phyloP scores from a whole-genome alignment of 2,113 vertebrate genomes.

The Dunckerocampus dactyliophorus region DNA sequence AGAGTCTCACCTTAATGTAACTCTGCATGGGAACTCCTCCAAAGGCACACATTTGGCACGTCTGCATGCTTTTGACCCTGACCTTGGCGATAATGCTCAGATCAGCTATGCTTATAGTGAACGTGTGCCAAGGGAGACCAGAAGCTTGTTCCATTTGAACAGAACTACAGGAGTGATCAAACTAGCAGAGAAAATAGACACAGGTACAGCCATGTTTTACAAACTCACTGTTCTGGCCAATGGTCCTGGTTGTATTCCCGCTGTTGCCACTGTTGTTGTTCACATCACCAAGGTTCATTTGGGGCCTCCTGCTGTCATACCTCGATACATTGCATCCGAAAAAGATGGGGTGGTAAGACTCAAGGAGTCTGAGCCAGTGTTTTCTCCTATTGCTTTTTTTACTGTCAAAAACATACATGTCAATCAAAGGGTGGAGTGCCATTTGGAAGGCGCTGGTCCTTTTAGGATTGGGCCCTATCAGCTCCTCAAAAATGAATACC shows the following conservation, averaged over 20 bases:
- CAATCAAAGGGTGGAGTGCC: conserved; percentile 80
- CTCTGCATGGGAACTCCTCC: conserved; percentile 84
- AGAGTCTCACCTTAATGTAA: conserved; percentile 82
- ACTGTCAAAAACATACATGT: conserved; percentile 84
- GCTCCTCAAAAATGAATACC: conserved; percentile 84
- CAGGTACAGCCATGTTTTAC: conserved; percentile 73
- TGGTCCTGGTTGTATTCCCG: conserved; percentile 91
- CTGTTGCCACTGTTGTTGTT: conserved; percentile 81
- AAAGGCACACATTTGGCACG: conserved; percentile 77
- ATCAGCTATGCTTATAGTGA: conserved; percentile 92
- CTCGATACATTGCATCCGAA: conserved; percentile 90
- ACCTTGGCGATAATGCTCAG: conserved; percentile 87
- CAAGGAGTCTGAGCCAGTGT: conserved; percentile 86
- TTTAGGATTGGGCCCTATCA: conserved; percentile 87
- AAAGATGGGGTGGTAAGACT: conserved; percentile 84
- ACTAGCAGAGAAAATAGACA: conserved; percentile 79
- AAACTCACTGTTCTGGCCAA: conserved; percentile 87
- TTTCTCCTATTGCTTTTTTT: conserved; percentile 93
- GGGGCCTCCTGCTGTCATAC: conserved; percentile 82
- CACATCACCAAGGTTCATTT: conserved; percentile 80
- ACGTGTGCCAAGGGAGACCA: conserved; percentile 81
- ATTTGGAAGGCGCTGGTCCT: conserved; percentile 84
- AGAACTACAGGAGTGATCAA: conserved; percentile 80
- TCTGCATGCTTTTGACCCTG: conserved; percentile 83
- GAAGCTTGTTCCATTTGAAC: conserved; percentile 83